Evolutionary conservation across 2,797 vertebrate genomes (phyloP), one percentile per base, ranked within the genome.

Genomic region (Chelonia mydas): DNA sequence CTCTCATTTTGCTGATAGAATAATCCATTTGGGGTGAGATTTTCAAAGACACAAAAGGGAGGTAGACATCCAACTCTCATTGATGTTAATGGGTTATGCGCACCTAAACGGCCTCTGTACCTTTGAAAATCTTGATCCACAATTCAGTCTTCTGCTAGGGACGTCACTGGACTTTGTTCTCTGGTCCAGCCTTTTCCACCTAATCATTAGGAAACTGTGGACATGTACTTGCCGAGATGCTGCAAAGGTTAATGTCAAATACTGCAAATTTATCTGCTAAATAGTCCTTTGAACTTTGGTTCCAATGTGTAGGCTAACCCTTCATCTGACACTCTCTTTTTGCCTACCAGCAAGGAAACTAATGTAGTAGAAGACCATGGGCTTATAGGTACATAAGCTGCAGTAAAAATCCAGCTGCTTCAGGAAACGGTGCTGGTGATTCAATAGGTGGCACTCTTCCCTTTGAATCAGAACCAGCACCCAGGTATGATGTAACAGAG

Each of bases 361-460:
- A 3, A 19, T 76, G 25, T 5, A 68, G 76, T 78, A 45, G 28
- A 57, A 81, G 11, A 37, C 37, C 54, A 11, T 37, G 81, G 57
- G 47, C 33, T 92, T 86, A 37, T 74, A 72, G 47, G 84, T 51
- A 80, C 21, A 51, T 7, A 23, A 47, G n/a, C 17, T 11, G 25
- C 45, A 78, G 28, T 45, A 51, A 87, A 88, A 88, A 86, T 84
- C 92, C 79, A 87, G 15, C 79, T 82, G 51, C 59, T n/a, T 49
- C 33, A 78, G 45, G 57, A 85, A 50, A 31, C 3, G 25, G 79
- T 82, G 79, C 80, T 77, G 54, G 53, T 59, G 45, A 10, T 86
- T 96, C 94, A 94, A 94, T 72, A 97, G 95, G 85, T 95, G 96
- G 95, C 95, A 96, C 83, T 94, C 74, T 79, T 95, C 31, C 79